phyloP scores from a whole-genome alignment of 2,113 vertebrate genomes.

The Tricholaema leucomelas region DNA sequence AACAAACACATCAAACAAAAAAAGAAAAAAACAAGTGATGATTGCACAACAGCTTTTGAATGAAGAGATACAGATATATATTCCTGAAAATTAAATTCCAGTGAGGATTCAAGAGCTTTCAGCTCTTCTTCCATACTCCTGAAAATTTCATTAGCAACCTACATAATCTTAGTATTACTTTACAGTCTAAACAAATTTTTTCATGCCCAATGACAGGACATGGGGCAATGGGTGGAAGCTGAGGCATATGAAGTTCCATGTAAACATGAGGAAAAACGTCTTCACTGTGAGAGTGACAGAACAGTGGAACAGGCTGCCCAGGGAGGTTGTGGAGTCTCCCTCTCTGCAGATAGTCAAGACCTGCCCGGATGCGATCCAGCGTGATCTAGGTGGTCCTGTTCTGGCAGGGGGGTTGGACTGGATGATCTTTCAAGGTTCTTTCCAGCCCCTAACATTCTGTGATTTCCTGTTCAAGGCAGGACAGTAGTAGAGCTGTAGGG shows the following conservation, averaged over 20 bases:
- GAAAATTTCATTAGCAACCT: background rate
- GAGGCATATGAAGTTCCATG: no score
- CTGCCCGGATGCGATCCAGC: no score
- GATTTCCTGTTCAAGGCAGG: background rate
- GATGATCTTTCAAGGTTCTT: no score
- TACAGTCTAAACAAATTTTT: background rate
- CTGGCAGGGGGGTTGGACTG: no score
- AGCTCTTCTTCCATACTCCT: background rate
- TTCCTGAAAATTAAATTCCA: background rate
- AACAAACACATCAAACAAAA: background rate
- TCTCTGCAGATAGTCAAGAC: no score
- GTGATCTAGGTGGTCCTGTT: no score
- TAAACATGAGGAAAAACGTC: no score
- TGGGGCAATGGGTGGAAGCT: no score
- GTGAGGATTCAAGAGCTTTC: background rate
- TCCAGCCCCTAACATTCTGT: no score
- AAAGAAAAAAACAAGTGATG: rapidly evolving
- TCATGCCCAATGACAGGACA: background rate
- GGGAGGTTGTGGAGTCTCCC: no score
- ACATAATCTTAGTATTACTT: background rate
- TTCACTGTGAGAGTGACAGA: no score
- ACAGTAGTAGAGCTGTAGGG: background rate
- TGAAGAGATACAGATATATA: background rate
- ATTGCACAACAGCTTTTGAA: background rate
- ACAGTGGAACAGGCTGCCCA: no score